A percentile compares a stretch with the other conserved stretches of the same genome.
Conservation (phyloP, 1,140 invertebrate species). For the Drosophila sechellia region DNA sequence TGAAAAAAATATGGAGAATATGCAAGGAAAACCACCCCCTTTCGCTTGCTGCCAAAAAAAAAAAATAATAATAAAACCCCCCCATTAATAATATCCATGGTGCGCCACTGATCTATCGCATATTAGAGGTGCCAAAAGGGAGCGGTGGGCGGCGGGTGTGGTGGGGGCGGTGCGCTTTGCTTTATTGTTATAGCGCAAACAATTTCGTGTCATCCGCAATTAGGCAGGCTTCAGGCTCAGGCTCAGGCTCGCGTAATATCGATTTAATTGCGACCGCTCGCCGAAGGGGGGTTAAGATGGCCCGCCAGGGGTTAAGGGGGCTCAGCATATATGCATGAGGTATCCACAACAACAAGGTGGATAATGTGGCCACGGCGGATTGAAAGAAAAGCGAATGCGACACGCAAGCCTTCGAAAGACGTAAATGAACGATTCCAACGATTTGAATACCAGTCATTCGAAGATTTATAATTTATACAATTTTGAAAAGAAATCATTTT, state of each 20-base stretch:
- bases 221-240: conserved; percentile 63
- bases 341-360: conserved; percentile 3
- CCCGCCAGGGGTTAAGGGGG: neutral
- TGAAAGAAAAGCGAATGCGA: conserved; percentile 21
- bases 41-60: neutral
- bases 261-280: conserved; percentile 49
- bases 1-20: no score
- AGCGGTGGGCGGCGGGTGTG: neutral
- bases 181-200: conserved; percentile 80
- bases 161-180: conserved; percentile 32
- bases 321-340: conserved; percentile 26
- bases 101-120: conserved; percentile 21
- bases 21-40: no score
- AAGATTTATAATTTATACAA: no score
- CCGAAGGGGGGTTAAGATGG: neutral
- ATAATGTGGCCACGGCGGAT: conserved; percentile 21
- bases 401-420: conserved; percentile 20
- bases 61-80: neutral
- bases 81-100: no score
- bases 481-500: neutral
- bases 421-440: conserved; percentile 11
- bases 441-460: conserved; percentile 22
- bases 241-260: conserved; percentile 57
- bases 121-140: conserved; percentile 30
- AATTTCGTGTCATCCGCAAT: conserved; percentile 82